Evolutionary conservation across 1,140 invertebrate genomes (phyloP), one percentile per base, ranked within the genome.

Genomic region (Dreissena rostriformis): DNA sequence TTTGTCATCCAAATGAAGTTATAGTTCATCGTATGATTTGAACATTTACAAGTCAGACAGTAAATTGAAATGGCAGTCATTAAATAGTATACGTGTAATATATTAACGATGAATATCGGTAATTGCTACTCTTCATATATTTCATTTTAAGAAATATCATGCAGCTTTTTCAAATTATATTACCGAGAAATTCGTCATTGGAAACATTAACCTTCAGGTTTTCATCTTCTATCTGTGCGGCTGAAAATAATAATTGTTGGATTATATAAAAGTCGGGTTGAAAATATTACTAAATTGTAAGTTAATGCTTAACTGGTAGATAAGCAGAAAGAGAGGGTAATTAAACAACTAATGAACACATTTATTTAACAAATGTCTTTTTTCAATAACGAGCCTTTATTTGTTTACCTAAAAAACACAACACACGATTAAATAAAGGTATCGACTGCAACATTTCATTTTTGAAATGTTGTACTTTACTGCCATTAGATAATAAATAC

Each of bases 181-280:
- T 81, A 81, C 79, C 79, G 14, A 81, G 55, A 5, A 63, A 24
- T 52, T 73, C 79, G 15, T 63, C 68, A 19, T 73, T 52, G 29
- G 15, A 72, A 15, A 53, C 79, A 29, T 81, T 81, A 12, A 57
- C 70, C 22, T 17, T 57, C 0, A 81, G 70, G 1, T 65, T 70
- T 22, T 68, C 17, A 19, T 63, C 15, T 22, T 51, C 39, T 1
- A 81, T 81, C 11, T 55, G n/a, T 19, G 28, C 24, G 17, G 2
- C 79, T 81, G 70, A 24, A 73, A 81, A 61, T 15, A 2, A 80
- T 28, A 28, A 24, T 61, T 24, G 11, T 19, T 61, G 17, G 17
- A n/a, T 19, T 61, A 24, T 61, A n/a, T 61, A 61, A 61, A 19
- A 61, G 6, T 4, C 57, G 6, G 17, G 4, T 61, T 61, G 4